phyloP scores from a whole-genome alignment of 2,797 vertebrate species.

The Lepus oiostolus region DNA sequence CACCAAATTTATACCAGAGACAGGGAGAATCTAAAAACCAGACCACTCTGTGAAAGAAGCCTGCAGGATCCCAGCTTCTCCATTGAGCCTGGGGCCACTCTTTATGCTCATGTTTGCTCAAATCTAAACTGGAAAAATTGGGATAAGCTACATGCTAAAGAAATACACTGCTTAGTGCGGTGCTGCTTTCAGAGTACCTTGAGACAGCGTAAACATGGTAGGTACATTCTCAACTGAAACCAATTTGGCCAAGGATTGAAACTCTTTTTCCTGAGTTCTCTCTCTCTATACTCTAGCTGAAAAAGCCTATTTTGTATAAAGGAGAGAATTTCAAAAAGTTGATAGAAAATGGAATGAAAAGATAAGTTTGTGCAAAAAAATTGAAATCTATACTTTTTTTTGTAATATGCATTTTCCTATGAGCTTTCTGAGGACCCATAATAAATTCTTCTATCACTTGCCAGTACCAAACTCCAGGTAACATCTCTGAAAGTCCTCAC shows the following conservation, averaged over 20 bases:
- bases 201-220: conserved; percentile 43
- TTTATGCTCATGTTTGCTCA: conserved; percentile 47
- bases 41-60: neutral
- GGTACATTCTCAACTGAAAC: conserved; percentile 4
- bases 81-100: neutral
- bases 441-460: neutral
- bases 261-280: neutral
- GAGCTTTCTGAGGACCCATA: too few relatives aligned
- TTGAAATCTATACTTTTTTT: too few relatives aligned
- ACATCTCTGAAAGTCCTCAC: neutral
- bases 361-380: too few relatives aligned
- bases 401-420: too few relatives aligned
- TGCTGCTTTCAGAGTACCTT: neutral
- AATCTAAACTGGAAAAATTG: neutral
- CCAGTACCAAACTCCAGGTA: neutral
- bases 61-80: neutral
- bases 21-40: neutral
- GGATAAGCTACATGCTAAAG: neutral
- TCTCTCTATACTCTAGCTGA: neutral
- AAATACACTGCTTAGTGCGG: neutral
- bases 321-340: too few relatives aligned
- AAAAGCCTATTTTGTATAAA: neutral
- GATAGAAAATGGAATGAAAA: too few relatives aligned
- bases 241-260: neutral
- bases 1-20: neutral